Conservation (phyloP, 1,140 invertebrate genomes). For the Drosophila punjabiensis region DNA sequence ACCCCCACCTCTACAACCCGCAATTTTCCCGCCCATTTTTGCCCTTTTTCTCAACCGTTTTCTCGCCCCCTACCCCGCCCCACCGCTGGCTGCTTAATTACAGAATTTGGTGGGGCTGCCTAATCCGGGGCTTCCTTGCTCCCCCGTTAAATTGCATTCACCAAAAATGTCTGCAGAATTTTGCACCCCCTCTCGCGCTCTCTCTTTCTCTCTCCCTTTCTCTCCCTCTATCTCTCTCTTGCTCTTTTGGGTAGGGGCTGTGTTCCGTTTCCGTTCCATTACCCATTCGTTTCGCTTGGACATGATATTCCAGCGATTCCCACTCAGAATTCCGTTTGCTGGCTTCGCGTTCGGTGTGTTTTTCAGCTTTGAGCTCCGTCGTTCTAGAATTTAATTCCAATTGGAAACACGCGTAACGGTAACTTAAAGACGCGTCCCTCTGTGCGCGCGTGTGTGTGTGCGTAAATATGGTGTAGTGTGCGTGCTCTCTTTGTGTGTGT, state of each 20-base stretch:
- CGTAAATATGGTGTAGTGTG: neutral
- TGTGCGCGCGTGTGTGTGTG: neutral
- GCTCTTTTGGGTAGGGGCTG: slow-evolving; percentile 25
- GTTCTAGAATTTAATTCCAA: slow-evolving; percentile 41
- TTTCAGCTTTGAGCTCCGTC: slow-evolving; percentile 30
- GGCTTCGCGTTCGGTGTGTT: slow-evolving; percentile 72
- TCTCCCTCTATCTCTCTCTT: neutral
- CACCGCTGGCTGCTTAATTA: slow-evolving; percentile 63
- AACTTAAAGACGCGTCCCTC: slow-evolving; percentile 15
- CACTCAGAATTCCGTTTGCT: slow-evolving; percentile 76
- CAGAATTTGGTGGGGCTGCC: slow-evolving; percentile 43
- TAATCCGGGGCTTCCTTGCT: slow-evolving; percentile 25
- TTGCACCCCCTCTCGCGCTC: neutral
- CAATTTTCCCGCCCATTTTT: slow-evolving; percentile 4
- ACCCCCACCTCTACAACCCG: neutral
- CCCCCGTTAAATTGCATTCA: slow-evolving; percentile 37
- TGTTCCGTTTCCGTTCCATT: slow-evolving; percentile 50
- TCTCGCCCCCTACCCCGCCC: neutral
- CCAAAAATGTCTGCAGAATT: slow-evolving; percentile 29
- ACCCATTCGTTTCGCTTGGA: slow-evolving; percentile 48
- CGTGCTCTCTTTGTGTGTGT: slow-evolving; percentile 26
- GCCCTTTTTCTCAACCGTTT: slow-evolving; percentile 11
- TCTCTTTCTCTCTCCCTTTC: slow-evolving; percentile 2
- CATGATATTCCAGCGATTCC: slow-evolving; percentile 38
- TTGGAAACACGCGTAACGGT: slow-evolving; percentile 54